Evolutionary conservation across 2,113 vertebrate species (phyloP), one percentile per base, ranked within the genome.

Genomic region (Equus quagga): DNA sequence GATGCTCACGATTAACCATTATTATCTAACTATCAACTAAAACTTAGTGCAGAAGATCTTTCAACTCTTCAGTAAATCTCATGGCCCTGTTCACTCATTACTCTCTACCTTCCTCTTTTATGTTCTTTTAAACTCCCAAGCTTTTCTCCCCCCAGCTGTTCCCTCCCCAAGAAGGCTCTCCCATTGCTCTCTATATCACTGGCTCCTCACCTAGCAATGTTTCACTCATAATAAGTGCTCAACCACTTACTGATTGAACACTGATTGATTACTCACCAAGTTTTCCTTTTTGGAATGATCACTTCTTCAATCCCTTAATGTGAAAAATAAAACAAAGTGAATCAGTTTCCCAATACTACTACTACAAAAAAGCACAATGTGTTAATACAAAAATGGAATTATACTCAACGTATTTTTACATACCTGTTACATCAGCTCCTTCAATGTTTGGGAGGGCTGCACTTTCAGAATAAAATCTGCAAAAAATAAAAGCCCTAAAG

Each of bases 211-310:
- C 6, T 60, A 72, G 49, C 26, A 67, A 70, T 4, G 14, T 65
- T 70, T 80, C 33, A 2, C 49, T 91, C 65, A 41, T 2, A 70
- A 0, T 33, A 92, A 97, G 60, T 11, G 86, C 10, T 58, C 51
- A 60, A 76, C 24, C 33, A 69, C 36, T 41, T 72, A 44, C 23
- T 69, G 51, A 95, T 94, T 41, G 33, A 96, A 67, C 23, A 97
- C 0, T 54, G 89, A 97, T 9, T 8, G 58, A 96, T 67, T 83
- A 99, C 99, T 95, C 97, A 99, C 99, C 99, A 99, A 84, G 98
- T 99, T 99, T 99, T 99, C 98, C 98, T 99, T 97, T 97, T 99
- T 51, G 99, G 99, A 95, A 99, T 98, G 84, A 99, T 97, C 75
- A 99, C 97, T 97, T 99, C 99, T 97, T 93, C 98, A 94, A 65